Percentiles rank a stretch among this genome's conserved stretches.
phyloP scores from a whole-genome alignment of 2,888 invertebrate species.

The Ptycholaimellus sp. region DNA sequence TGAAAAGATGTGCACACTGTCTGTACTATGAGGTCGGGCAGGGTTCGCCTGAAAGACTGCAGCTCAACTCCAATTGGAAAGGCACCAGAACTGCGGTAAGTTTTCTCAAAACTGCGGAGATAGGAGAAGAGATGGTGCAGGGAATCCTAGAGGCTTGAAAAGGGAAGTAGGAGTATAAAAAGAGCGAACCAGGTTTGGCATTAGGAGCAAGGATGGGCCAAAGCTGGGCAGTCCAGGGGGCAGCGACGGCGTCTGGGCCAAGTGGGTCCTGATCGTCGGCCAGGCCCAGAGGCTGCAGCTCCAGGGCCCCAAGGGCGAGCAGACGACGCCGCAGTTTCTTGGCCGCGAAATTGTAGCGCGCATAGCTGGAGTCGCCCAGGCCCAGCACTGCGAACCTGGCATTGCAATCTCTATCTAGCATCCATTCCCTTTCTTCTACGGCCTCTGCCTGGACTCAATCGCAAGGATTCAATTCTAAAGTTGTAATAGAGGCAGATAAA shows the following conservation, averaged over 20 bases:
- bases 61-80: no score
- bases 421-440: no score
- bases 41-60: constrained; percentile 6
- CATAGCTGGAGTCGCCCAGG: constrained; percentile 83
- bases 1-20: not conserved
- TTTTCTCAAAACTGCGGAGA: no score
- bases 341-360: constrained; percentile 68
- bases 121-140: no score
- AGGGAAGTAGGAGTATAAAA: no score
- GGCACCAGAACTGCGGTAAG: no score
- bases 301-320: constrained; percentile 27
- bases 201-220: constrained; percentile 16
- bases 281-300: constrained; percentile 18
- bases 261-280: constrained; percentile 92
- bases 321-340: constrained; percentile 60
- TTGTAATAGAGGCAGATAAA: constrained; percentile 1
- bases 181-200: no score
- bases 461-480: constrained; percentile 1
- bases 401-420: no score
- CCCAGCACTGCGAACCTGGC: constrained; percentile 58
- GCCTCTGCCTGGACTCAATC: no score
- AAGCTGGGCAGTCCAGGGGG: constrained; percentile 50
- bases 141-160: no score
- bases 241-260: constrained; percentile 57
- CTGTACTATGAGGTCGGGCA: not conserved